Evolutionary conservation across 2,113 vertebrate genomes (phyloP), one percentile per base, ranked within the genome.

Genomic region (Diglossa brunneiventris): DNA sequence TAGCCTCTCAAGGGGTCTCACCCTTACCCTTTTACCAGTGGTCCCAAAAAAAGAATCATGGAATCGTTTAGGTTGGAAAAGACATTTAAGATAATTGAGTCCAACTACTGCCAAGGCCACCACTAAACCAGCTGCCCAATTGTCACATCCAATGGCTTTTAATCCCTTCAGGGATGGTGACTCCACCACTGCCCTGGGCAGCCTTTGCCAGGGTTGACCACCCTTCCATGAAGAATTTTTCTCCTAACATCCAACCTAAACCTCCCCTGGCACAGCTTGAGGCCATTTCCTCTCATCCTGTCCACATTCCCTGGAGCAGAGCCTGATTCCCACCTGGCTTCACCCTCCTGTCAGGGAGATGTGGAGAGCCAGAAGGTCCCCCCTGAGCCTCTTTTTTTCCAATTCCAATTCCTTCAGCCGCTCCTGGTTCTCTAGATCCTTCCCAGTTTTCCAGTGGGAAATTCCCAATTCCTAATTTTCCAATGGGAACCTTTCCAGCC

Each of bases 241-340:
- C 10, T 14, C 67, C 31, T 16, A 3, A 73, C 23, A 42, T 27
- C 50, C 67, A 56, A 27, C 3, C 17, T 18, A 56, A 72, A 35
- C 9, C 30, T 42, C 21, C 20, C 5, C 26, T 64, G 66, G 35
- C 1, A 6, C 30, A 41, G 3, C 13, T 30, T 35, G 41, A 64
- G 14, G 33, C 5, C 7, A 0, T 27, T 73, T 73, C 50, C 31
- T 37, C 44, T 80, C 6, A 2, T 50, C 35, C 26, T 56, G 26
- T 49, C 58, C 58, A 31, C 9, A 15, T 9, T 56, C 42, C 30
- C 13, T 12, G 35, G 35, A 56, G 35, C 7, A 49, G 20, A 79
- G 11, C 41, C 7, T 0, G 0, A 15, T 3, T 3, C 41, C 24
- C 28, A n/a, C 24, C 11, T 12, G 49, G 66, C 5, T 63, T 4